Percentiles rank a stretch among this genome's conserved stretches.
These are phyloP conservation scores for Bos javanicus DNA, from an alignment of 2,113 vertebrate genomes.

Conservation along the genomic window DNA sequence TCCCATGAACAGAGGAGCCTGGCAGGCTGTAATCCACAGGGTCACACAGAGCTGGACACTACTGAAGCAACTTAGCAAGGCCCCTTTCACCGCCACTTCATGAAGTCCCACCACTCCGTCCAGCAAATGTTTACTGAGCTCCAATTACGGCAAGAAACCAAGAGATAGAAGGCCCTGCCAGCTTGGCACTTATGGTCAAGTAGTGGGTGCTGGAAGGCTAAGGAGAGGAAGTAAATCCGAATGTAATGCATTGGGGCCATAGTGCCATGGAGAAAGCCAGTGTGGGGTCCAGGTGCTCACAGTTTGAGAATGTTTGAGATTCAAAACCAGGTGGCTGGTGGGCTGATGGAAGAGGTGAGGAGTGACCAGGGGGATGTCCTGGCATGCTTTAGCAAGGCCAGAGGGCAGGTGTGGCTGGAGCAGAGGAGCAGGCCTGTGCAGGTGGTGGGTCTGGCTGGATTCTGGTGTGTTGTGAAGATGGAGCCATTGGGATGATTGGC, in stretches of 20 bases:
- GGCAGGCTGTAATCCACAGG: background rate
- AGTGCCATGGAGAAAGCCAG: background rate
- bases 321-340: background rate
- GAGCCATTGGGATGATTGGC: background rate
- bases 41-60: background rate
- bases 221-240: background rate
- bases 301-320: background rate
- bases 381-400: background rate
- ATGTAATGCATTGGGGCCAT: accelerated
- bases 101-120: background rate
- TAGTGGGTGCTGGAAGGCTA: too few species aligned
- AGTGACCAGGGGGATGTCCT: background rate
- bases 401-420: too few species aligned
- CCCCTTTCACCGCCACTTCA: background rate
- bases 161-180: background rate
- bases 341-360: background rate
- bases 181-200: background rate
- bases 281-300: background rate
- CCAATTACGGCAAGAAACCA: background rate
- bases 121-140: background rate
- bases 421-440: background rate
- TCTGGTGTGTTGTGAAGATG: background rate
- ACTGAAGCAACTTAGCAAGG: background rate
- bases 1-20: background rate
- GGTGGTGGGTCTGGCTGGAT: too few species aligned